Percentiles rank a stretch among this genome's conserved stretches.
Evolutionary conservation across 2,113 vertebrate species (phyloP).

Genomic region (Jaculus jaculus): DNA sequence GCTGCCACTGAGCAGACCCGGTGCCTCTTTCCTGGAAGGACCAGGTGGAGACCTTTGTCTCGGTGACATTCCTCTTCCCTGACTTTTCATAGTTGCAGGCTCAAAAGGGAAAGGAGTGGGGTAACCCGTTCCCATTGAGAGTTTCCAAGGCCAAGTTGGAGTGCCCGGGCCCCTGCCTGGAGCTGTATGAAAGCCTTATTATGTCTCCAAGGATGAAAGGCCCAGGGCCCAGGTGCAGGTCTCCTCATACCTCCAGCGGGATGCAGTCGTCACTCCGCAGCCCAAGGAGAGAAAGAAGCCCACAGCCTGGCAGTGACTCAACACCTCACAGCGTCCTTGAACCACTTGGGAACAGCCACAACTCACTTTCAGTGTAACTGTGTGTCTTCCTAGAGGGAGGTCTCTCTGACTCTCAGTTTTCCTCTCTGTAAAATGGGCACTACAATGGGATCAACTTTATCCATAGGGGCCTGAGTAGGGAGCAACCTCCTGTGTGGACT

Average conservation of each 20-base stretch:
- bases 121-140: not conserved
- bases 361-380: not conserved
- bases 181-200: not conserved
- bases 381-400: not conserved
- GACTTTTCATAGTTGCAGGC: not conserved
- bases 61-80: not conserved
- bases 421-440: not conserved
- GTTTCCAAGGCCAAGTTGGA: not conserved
- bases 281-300: not conserved
- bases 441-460: not conserved
- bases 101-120: not conserved
- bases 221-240: not conserved
- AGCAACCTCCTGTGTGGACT: not conserved
- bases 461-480: not conserved
- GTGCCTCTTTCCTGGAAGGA: not conserved
- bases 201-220: not conserved
- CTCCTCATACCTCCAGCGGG: accelerated
- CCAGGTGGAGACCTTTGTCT: not conserved
- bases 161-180: not conserved
- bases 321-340: accelerated
- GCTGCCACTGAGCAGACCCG: not conserved
- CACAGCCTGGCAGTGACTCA: accelerated
- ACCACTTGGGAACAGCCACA: no score
- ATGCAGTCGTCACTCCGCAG: not conserved
- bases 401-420: not conserved